Conservation (phyloP, 2,797 vertebrate genomes). For the Epinephelus malabaricus region DNA sequence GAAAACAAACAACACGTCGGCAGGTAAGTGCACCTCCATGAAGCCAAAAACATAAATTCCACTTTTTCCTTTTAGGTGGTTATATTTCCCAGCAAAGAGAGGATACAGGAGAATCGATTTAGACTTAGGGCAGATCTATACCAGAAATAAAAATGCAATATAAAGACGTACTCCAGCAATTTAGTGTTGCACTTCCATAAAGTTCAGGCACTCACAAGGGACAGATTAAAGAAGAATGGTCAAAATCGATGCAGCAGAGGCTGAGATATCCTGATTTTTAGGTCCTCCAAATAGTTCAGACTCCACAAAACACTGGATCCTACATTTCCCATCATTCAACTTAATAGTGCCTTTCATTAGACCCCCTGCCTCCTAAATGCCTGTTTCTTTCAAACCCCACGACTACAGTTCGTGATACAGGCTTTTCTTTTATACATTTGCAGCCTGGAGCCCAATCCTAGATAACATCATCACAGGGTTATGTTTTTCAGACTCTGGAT, state of each 20-base stretch:
- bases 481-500: not conserved
- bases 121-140: not conserved
- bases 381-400: not conserved
- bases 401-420: not conserved
- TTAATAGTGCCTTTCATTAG: not conserved
- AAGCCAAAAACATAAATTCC: too few species aligned
- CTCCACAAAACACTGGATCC: not conserved
- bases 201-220: not conserved
- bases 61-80: not conserved
- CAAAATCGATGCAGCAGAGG: not conserved
- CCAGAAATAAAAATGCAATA: not conserved
- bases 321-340: conserved; percentile 11
- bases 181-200: not conserved
- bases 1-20: not conserved
- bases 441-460: not conserved
- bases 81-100: not conserved
- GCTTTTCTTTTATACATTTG: not conserved
- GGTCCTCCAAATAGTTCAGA: not conserved
- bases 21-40: not conserved
- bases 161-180: not conserved
- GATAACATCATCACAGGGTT: not conserved
- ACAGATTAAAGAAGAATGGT: not conserved
- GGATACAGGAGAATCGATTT: not conserved
- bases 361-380: not conserved
- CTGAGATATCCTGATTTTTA: not conserved